Conservation (phyloP, 2,797 vertebrate species). For the Spheniscus humboldti region DNA sequence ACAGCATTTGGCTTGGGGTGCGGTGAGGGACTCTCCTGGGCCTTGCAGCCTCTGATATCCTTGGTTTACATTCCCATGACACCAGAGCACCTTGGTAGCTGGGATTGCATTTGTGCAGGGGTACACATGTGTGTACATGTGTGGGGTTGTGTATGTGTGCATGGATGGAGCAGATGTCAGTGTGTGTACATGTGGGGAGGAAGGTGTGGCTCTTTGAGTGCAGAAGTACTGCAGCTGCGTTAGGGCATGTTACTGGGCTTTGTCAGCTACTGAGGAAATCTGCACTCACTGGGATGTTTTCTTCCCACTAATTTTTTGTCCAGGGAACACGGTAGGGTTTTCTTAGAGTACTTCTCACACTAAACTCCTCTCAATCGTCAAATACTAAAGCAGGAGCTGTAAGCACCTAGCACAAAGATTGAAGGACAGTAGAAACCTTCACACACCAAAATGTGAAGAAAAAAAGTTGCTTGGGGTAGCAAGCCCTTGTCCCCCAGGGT, state of each 20-base stretch:
- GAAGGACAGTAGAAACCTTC: background rate
- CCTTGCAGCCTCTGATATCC: background rate
- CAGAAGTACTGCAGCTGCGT: background rate
- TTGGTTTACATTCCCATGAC: accelerated
- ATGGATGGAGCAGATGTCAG: background rate
- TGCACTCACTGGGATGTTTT: background rate
- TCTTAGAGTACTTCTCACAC: background rate
- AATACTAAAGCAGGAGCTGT: background rate
- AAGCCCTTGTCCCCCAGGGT: background rate
- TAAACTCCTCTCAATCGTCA: background rate
- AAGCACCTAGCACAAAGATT: background rate
- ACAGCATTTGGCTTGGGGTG: background rate
- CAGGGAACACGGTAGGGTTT: background rate
- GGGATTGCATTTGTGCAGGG: background rate
- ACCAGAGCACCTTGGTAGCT: background rate
- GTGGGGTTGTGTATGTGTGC: accelerated
- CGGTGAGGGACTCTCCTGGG: background rate
- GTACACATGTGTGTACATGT: accelerated
- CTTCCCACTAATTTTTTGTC: background rate
- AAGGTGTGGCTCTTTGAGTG: background rate
- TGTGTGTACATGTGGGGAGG: background rate
- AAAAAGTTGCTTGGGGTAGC: background rate
- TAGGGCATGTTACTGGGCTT: background rate
- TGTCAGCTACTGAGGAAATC: background rate
- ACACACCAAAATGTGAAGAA: background rate